phyloP scores from a whole-genome alignment of 2,888 invertebrate genomes.

The Drosophila prolongata region DNA sequence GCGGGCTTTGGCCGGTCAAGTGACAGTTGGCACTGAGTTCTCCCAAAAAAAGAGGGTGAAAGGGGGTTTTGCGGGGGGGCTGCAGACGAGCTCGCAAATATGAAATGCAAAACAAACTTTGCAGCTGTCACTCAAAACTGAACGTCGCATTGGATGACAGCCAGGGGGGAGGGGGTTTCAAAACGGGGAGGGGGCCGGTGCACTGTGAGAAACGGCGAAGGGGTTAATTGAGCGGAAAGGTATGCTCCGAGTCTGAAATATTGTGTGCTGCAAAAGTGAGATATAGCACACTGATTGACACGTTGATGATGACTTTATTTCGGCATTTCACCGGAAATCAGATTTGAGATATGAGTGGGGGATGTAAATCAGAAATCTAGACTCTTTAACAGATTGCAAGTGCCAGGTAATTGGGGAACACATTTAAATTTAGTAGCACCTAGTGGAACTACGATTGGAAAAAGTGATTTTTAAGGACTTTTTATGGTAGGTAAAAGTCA shows the following conservation, averaged over 20 bases:
- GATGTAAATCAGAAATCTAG: conserved; percentile 12
- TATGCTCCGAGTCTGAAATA: conserved; percentile 55
- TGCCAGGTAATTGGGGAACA: conserved; percentile 1
- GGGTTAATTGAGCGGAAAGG: conserved; percentile 74
- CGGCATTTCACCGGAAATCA: conserved; percentile 63
- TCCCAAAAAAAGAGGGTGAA: not conserved
- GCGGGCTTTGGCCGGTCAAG: conserved; percentile 69
- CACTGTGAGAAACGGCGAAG: conserved; percentile 69
- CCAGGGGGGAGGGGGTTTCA: conserved; percentile 6
- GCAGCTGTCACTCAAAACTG: conserved; percentile 79
- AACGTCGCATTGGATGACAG: conserved; percentile 64
- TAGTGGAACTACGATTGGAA: too few species aligned
- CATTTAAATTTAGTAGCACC: not conserved
- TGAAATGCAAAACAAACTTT: conserved; percentile 81
- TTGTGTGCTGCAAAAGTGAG: conserved; percentile 42
- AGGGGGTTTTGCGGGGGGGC: conserved; percentile 1
- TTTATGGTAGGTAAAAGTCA: too few species aligned
- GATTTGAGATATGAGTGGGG: conserved; percentile 18
- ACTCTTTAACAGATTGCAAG: not conserved
- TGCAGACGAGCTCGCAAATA: conserved; percentile 62
- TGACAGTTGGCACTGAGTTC: conserved; percentile 66
- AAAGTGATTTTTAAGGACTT: too few species aligned
- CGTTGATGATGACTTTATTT: conserved; percentile 73
- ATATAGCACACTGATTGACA: conserved; percentile 67
- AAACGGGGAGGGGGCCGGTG: conserved; percentile 19